These are phyloP conservation scores for Scaptomyza tumidula DNA, from an alignment of 2,888 invertebrate species.

Conservation along the genomic window DNA sequence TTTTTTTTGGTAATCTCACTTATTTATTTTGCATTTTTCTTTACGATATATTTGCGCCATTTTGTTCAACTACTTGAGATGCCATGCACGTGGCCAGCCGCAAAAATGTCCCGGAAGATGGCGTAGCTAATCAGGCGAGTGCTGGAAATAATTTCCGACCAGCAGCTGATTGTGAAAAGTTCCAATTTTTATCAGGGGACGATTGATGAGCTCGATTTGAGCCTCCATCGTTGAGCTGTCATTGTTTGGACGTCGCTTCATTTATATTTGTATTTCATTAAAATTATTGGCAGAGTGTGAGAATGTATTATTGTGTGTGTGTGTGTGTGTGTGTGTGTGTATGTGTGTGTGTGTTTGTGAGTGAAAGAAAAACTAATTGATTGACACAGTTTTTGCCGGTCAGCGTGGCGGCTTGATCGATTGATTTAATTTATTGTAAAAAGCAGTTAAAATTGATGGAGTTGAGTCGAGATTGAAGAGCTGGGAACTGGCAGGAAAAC, in stretches of 20 bases:
- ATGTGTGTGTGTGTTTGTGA: slow-evolving; percentile 17
- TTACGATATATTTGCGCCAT: slow-evolving; percentile 15
- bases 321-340: slow-evolving; percentile 1
- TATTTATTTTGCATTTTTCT: slow-evolving; percentile 69
- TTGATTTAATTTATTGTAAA: slow-evolving; percentile 77
- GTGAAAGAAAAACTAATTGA: slow-evolving; percentile 66
- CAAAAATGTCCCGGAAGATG: slow-evolving; percentile 66
- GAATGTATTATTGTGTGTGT: slow-evolving; percentile 4
- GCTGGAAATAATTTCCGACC: slow-evolving; percentile 70
- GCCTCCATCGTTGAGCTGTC: slow-evolving; percentile 55
- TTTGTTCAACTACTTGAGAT: slow-evolving; percentile 64
- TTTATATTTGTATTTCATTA: slow-evolving; percentile 79
- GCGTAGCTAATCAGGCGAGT: slow-evolving; percentile 70
- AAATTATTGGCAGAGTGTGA: slow-evolving; percentile 64
- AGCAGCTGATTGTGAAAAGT: slow-evolving; percentile 59
- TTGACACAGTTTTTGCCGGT: slow-evolving; percentile 74
- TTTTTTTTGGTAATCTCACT: neutral
- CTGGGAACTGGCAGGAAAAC: slow-evolving; percentile 27
- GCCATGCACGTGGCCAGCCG: slow-evolving; percentile 66
- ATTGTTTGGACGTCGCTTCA: slow-evolving; percentile 65
- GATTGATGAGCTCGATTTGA: slow-evolving; percentile 67
- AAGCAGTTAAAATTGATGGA: slow-evolving; percentile 77
- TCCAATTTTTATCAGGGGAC: slow-evolving; percentile 16
- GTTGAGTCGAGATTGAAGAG: slow-evolving; percentile 28
- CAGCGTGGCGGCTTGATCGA: slow-evolving; percentile 67